A percentile compares a stretch with the other conserved stretches of the same genome.
Evolutionary conservation across 2,888 invertebrate genomes (phyloP).

Genomic region (Caenorhabditis doughertyi): DNA sequence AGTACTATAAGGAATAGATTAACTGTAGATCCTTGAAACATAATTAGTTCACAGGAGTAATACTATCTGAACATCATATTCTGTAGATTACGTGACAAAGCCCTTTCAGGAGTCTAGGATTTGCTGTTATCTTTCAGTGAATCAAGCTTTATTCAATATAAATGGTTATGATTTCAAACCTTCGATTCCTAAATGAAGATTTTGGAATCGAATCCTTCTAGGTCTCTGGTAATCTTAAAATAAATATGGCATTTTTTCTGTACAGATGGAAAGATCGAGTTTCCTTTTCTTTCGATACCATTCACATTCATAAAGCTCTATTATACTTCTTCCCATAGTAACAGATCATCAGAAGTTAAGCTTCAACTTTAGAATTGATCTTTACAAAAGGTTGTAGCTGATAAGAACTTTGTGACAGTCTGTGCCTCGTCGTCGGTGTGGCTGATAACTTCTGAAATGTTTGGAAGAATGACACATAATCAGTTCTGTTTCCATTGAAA

Average conservation of each 20-base stretch:
- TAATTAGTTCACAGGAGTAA: no score
- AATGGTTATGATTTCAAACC: background rate
- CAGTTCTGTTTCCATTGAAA: no score
- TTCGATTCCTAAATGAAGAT: no score
- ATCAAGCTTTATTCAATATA: background rate
- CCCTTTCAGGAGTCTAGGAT: background rate
- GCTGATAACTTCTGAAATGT: background rate
- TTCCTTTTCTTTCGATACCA: background rate
- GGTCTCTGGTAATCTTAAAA: background rate
- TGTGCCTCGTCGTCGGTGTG: background rate
- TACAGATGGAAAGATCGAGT: background rate
- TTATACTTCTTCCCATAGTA: no score
- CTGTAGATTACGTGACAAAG: background rate
- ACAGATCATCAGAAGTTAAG: background rate
- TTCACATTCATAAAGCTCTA: background rate
- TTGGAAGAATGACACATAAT: background rate
- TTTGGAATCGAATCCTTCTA: background rate
- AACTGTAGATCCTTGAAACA: no score
- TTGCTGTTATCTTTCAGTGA: background rate
- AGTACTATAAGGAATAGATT: no score
- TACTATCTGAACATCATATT: background rate
- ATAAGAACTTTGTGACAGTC: conserved; percentile 19
- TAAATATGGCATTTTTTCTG: no score
- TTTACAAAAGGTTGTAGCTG: background rate
- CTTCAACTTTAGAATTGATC: conserved; percentile 6